Evolutionary conservation across 2,888 invertebrate species (phyloP).

Genomic region (Agrotis exclamationis): DNA sequence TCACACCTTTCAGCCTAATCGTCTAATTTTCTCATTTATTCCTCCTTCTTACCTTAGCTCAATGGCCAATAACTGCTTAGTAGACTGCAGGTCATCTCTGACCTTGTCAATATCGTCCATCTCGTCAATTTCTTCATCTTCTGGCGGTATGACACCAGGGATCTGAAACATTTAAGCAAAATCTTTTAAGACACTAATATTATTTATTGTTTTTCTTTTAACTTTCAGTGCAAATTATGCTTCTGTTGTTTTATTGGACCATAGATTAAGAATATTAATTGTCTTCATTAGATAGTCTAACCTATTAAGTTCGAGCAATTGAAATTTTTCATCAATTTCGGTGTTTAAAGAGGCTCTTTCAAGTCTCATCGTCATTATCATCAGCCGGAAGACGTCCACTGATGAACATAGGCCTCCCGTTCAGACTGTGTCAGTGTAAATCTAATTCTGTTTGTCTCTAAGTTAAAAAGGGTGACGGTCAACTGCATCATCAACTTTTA

Average conservation of each 20-base stretch:
- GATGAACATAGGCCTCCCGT: too few relatives aligned
- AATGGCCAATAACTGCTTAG: slow-evolving; percentile 97
- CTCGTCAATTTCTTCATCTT: slow-evolving; percentile 95
- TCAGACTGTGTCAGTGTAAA: too few relatives aligned
- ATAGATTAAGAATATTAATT: not conserved
- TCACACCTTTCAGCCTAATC: too few relatives aligned
- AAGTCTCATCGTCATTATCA: too few relatives aligned
- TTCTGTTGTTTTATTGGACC: too few relatives aligned
- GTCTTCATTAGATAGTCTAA: too few relatives aligned
- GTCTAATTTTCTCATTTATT: not conserved
- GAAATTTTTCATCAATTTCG: too few relatives aligned
- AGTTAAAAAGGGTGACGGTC: too few relatives aligned
- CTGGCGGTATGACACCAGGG: slow-evolving; percentile 72
- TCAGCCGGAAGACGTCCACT: too few relatives aligned
- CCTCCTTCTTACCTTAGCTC: slow-evolving; percentile 92
- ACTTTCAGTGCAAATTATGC: not conserved
- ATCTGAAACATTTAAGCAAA: slow-evolving; percentile 49
- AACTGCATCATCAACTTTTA: too few relatives aligned
- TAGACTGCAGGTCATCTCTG: slow-evolving; percentile 97
- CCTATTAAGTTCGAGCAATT: too few relatives aligned
- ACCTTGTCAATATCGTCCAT: slow-evolving; percentile 98
- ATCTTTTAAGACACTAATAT: not conserved
- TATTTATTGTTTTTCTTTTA: not conserved
- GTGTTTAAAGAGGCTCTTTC: not conserved
- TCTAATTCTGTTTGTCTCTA: too few relatives aligned